phyloP scores from a whole-genome alignment of 2,797 vertebrate species.

The Tragopan temminckii region DNA sequence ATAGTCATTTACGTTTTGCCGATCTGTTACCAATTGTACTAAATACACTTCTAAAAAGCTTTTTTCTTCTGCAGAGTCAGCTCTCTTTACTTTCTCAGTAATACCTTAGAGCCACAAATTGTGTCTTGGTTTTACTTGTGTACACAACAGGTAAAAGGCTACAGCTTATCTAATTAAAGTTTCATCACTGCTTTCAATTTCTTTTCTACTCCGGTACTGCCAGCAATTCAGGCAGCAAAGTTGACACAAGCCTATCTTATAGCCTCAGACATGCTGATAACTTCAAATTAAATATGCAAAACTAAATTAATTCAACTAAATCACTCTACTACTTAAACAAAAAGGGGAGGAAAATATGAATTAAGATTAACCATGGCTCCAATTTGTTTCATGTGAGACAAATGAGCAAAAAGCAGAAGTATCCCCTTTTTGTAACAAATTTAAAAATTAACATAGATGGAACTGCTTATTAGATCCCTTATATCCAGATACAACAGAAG shows the following conservation, averaged over 20 bases:
- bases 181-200: not conserved
- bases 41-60: not conserved
- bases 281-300: not conserved
- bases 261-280: not conserved
- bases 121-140: not conserved
- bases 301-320: not conserved
- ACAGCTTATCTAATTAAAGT: not conserved
- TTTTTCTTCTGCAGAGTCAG: slow-evolving; percentile 34
- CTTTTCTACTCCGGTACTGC: not conserved
- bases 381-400: not conserved
- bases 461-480: not conserved
- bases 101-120: not conserved
- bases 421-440: not conserved
- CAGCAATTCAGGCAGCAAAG: not conserved
- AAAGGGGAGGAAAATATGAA: not conserved
- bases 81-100: slow-evolving; percentile 12
- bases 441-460: not conserved
- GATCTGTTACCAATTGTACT: not conserved
- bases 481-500: not conserved
- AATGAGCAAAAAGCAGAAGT: not conserved
- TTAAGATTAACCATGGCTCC: not conserved
- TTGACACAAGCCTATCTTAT: rapidly evolving
- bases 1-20: slow-evolving; percentile 9
- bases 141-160: slow-evolving; percentile 4
- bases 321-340: not conserved